Percentiles rank a stretch among this genome's conserved stretches.
phyloP scores from a whole-genome alignment of 2,888 invertebrate species.

The Lissocephala sabroskyi region DNA sequence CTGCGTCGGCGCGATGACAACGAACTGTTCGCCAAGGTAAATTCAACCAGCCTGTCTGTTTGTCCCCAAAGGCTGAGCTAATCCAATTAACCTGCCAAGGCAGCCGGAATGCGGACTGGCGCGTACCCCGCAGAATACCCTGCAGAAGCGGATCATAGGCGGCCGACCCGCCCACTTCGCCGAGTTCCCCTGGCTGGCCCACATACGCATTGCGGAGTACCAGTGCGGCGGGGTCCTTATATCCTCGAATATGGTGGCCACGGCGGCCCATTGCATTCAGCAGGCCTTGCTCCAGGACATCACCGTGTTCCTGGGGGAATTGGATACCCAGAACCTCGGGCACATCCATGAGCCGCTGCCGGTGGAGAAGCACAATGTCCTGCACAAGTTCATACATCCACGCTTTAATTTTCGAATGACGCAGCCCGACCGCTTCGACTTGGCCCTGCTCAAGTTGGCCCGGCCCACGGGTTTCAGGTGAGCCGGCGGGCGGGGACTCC shows the following conservation, averaged over 20 bases:
- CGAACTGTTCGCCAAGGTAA: slow-evolving; percentile 56
- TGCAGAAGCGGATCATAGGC: slow-evolving; percentile 86
- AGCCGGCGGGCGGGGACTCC: no score
- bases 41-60: not conserved
- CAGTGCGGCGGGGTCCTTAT: slow-evolving; percentile 90
- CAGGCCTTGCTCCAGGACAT: slow-evolving; percentile 83
- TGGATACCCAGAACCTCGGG: slow-evolving; percentile 83
- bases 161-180: slow-evolving; percentile 82
- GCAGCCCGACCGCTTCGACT: slow-evolving; percentile 87
- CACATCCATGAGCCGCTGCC: slow-evolving; percentile 77
- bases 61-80: not conserved
- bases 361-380: slow-evolving; percentile 79
- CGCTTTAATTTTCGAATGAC: slow-evolving; percentile 86
- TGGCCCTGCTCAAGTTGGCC: slow-evolving; percentile 82
- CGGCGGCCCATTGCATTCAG: slow-evolving; percentile 88
- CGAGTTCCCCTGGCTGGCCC: slow-evolving; percentile 90
- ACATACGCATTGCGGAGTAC: slow-evolving; percentile 85
- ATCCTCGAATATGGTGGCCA: slow-evolving; percentile 81
- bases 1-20: slow-evolving; percentile 69
- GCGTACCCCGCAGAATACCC: slow-evolving; percentile 73
- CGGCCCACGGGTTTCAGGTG: slow-evolving; percentile 76
- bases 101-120: slow-evolving; percentile 80
- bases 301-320: slow-evolving; percentile 84
- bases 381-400: slow-evolving; percentile 84
- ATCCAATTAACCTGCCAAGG: slow-evolving; percentile 16